A percentile compares a stretch with the other conserved stretches of the same genome.
These are phyloP conservation scores for Cephalopholis sonnerati DNA, from an alignment of 2,113 vertebrate species.

Conservation along the genomic window DNA sequence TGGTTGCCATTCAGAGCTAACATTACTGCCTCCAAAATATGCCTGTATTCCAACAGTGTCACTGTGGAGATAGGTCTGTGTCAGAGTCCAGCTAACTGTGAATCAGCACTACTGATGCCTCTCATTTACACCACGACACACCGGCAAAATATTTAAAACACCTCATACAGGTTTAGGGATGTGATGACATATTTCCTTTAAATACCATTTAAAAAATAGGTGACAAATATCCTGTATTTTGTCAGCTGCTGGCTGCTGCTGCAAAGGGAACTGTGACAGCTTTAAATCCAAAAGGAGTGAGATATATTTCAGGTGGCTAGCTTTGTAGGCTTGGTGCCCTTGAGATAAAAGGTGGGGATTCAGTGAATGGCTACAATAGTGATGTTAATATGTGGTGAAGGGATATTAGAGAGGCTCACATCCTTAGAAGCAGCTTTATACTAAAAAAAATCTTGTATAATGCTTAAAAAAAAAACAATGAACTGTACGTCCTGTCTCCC, in stretches of 20 bases:
- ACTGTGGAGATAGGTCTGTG: no score
- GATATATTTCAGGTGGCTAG: conserved; percentile 4
- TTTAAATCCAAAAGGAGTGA: background rate
- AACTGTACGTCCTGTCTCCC: background rate
- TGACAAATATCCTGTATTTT: conserved; percentile 16
- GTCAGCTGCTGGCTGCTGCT: conserved; percentile 43
- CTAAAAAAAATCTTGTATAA: background rate
- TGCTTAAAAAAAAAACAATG: background rate
- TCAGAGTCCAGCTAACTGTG: background rate
- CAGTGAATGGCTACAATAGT: background rate
- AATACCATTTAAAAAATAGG: conserved; percentile 20
- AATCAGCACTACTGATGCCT: background rate
- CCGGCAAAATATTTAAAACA: background rate
- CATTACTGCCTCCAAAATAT: no score
- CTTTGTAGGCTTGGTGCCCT: conserved; percentile 46
- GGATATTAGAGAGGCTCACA: background rate
- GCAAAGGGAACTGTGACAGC: conserved; percentile 37
- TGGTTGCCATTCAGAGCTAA: no score
- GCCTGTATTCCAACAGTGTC: no score
- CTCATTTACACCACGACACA: background rate
- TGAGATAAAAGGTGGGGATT: conserved; percentile 56
- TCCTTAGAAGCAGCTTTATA: background rate
- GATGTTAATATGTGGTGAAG: background rate
- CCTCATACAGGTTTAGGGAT: no score
- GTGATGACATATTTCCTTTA: background rate